Evolutionary conservation across 2,888 invertebrate genomes (phyloP), one percentile per base, ranked within the genome.

Genomic region (Amphiduros pacificus): DNA sequence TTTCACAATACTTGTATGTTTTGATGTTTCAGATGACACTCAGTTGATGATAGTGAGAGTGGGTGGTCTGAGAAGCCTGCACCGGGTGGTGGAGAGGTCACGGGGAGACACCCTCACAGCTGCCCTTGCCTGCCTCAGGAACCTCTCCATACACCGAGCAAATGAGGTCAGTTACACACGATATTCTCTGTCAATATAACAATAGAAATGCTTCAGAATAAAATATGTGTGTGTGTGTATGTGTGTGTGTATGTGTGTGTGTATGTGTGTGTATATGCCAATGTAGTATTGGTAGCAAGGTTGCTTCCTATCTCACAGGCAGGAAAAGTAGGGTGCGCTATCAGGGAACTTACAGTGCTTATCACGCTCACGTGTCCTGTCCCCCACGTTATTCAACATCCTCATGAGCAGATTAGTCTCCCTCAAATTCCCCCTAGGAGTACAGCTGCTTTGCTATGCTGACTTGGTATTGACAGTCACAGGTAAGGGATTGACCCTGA

Each of bases 51-150:
- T 77, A 28, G 75, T 76, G 28, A 64, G 70, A 49, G 69, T 67
- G 60, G 71, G 72, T 27, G 71, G 69, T n/a, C 57, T 77, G 27
- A 69, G 71, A n/a, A 60, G 64, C 9, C 60, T 77, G 31, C 71
- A 75, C 36, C 62, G 65, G 27, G 68, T 76, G 50, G 59, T 77
- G 11, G 55, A 58, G 31, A 55, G 58, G 9, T 62, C 61, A 1
- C 55, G 62, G 20, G 63, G 62, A 28, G 75, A 75, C 20, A 73
- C 73, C 2, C 64, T 73, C 20, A 59, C 70, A 5, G 75, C 76
- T 14, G 74, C 74, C 2, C 65, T 75, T 51, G 76, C 75, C 4
- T 75, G 76, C 63, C 67, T 78, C 0, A 62, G 77, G n/a, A 78
- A 78, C 59, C 71, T 78, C 11, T 76, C 77, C 20, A 74, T 74